A percentile compares a stretch with the other conserved stretches of the same genome.
These are phyloP conservation scores for Molorchus minor DNA, from an alignment of 2,888 invertebrate species.

Conservation along the genomic window DNA sequence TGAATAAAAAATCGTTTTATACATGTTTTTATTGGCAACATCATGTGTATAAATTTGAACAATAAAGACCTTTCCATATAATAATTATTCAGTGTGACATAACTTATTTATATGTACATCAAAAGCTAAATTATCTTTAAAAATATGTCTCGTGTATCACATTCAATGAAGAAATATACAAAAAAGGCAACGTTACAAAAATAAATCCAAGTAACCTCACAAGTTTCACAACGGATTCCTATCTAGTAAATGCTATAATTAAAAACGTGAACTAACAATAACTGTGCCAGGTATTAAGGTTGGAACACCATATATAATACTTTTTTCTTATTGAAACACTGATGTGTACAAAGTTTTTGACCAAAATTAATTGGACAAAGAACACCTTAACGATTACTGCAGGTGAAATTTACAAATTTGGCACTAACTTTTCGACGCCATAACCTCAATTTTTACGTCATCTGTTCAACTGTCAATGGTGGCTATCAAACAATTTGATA, in stretches of 20 bases:
- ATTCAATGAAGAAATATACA: constrained; percentile 25
- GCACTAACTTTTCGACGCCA: constrained; percentile 17
- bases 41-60: constrained; percentile 28
- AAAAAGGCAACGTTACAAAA: constrained; percentile 10
- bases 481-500: too few species aligned
- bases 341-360: too few species aligned
- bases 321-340: too few species aligned
- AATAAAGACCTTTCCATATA: constrained; percentile 17
- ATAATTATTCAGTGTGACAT: constrained; percentile 14
- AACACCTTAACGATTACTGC: too few species aligned
- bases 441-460: neutral
- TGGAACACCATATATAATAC: too few species aligned
- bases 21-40: constrained; percentile 28
- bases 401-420: constrained; percentile 15
- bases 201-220: constrained; percentile 3
- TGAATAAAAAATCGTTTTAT: neutral
- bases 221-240: too few species aligned
- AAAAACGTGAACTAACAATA: too few species aligned
- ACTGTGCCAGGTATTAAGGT: too few species aligned
- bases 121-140: constrained; percentile 28
- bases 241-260: too few species aligned
- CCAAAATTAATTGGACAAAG: too few species aligned
- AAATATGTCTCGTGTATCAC: constrained; percentile 28
- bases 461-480: too few species aligned
- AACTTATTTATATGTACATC: constrained; percentile 22